These are phyloP conservation scores for Haemorhous mexicanus DNA, from an alignment of 2,113 vertebrate genomes.

Conservation along the genomic window DNA sequence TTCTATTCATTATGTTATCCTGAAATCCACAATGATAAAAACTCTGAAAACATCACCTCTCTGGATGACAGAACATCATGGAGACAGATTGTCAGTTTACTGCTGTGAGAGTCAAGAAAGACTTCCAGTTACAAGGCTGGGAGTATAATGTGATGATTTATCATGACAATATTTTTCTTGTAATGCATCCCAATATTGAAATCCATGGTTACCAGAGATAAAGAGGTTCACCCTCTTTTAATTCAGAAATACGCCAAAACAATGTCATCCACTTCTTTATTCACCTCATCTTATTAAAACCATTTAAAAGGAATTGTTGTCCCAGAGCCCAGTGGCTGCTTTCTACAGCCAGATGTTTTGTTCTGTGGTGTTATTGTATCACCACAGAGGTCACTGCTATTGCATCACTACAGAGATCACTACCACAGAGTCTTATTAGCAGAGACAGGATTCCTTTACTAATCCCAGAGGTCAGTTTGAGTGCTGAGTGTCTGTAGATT, in stretches of 20 bases:
- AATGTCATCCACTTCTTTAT: neutral
- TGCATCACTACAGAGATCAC: neutral
- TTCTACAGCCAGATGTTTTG: neutral
- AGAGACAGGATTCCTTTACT: neutral
- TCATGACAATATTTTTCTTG: neutral
- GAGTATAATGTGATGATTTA: neutral
- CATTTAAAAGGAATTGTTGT: neutral
- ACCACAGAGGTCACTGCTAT: neutral
- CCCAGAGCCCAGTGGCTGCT: neutral
- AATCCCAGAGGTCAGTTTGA: neutral
- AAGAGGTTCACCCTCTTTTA: neutral
- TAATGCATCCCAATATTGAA: neutral
- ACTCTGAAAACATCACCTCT: neutral
- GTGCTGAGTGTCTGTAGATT: neutral
- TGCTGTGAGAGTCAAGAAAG: neutral
- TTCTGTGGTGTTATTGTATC: neutral
- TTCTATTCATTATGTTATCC: neutral
- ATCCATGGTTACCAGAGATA: neutral
- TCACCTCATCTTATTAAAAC: neutral
- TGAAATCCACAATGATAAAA: neutral
- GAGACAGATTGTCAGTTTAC: neutral
- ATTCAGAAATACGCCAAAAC: neutral
- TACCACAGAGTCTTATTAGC: neutral
- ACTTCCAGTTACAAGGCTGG: neutral
- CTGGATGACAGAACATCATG: neutral